Evolutionary conservation across 2,113 vertebrate species (phyloP), one percentile per base, ranked within the genome.

Genomic region (Oostethus manadensis): DNA sequence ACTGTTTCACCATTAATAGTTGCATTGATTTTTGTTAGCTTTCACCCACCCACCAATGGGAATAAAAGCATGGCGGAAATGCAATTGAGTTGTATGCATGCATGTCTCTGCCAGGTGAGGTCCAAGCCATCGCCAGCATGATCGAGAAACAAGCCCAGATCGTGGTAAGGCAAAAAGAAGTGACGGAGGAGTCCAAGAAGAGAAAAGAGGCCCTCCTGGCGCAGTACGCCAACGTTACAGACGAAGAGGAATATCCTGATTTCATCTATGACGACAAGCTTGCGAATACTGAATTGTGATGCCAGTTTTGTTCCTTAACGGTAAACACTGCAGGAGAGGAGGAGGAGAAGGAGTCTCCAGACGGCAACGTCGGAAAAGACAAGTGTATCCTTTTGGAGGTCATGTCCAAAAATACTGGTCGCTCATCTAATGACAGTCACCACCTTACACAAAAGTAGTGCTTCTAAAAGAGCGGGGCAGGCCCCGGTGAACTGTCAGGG

Each of bases 121-220:
- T 99, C 51, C 93, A 93, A 71, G 93, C 95, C 68, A 94, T 99
- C 0, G 77, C 97, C 72, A 97, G 86, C 58, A 81, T 99, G 85
- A 99, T 99, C 65, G 96, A 98, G 86, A 98, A 97, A 77, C 97
- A 99, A 84, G 97, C 95, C 1, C 94, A 93, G 88, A 96, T 99
- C 0, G 94, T 97, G 66, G 94, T 97, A 71, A 97, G 93, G 79
- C 93, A 94, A 17, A 93, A 92, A 75, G 89, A 91, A 50, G 87
- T 92, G 15, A 90, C 94, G 0, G 89, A 90, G 77, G 93, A 94
- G 16, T 90, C 94, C 38, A 93, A 90, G 80, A 91, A 91, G 60
- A 91, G 90, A 68, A 98, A 98, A 73, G 94, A 95, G 8, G 94
- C 94, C 0, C 84, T 99, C 8, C 90, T 99, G 35, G 94, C 95